A percentile compares a stretch with the other conserved stretches of the same genome.
Conservation (phyloP, 2,888 invertebrate species). For the Aelia acuminata region DNA sequence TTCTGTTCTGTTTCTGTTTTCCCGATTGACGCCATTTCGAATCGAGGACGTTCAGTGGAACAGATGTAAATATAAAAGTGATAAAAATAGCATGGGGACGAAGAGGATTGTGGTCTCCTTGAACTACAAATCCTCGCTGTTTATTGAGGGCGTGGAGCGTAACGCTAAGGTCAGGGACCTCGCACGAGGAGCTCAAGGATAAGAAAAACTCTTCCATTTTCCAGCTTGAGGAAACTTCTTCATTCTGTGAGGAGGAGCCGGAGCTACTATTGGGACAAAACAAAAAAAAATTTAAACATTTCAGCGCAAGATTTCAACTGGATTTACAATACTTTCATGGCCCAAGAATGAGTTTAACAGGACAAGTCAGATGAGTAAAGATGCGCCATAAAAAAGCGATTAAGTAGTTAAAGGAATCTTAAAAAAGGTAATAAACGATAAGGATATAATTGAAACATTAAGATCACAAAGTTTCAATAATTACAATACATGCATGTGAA, state of each 20-base stretch:
- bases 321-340: no score
- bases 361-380: no score
- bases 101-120: conserved; percentile 16
- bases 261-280: neutral
- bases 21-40: neutral
- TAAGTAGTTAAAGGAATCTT: no score
- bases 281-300: neutral
- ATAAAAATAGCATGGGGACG: neutral
- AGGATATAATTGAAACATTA: no score
- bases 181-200: conserved; percentile 12
- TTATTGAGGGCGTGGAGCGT: conserved; percentile 38
- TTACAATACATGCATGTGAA: no score
- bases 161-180: no score
- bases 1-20: no score
- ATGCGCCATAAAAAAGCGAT: no score
- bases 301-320: neutral
- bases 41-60: neutral
- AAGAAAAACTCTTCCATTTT: neutral
- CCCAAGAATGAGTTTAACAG: no score
- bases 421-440: no score
- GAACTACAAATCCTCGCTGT: conserved; percentile 42
- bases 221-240: neutral
- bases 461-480: no score
- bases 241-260: neutral
- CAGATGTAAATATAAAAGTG: neutral